Conservation (phyloP, 2,797 vertebrate species). For the Gymnodraco acuticeps region DNA sequence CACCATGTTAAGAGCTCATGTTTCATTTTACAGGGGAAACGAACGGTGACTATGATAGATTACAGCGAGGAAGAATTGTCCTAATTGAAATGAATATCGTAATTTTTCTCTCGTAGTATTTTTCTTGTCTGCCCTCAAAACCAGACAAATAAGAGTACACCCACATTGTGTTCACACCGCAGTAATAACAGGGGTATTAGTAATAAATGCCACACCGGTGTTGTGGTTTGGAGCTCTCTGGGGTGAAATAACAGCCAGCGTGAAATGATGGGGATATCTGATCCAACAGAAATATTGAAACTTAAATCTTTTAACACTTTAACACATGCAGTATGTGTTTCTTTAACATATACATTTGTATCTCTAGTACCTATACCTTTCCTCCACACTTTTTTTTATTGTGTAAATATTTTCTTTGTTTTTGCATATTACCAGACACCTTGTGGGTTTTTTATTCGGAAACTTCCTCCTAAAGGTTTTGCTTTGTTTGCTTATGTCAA, state of each 20-base stretch:
- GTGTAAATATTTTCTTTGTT: background rate
- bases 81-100: slow-evolving; percentile 77
- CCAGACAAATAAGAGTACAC: slow-evolving; percentile 59
- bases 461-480: slow-evolving; percentile 28
- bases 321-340: background rate
- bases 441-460: slow-evolving; percentile 35
- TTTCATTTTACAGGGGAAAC: slow-evolving; percentile 65
- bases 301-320: slow-evolving; percentile 21
- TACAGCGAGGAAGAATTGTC: slow-evolving; percentile 47
- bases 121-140: slow-evolving; percentile 63
- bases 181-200: slow-evolving; percentile 54
- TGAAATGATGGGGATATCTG: slow-evolving; percentile 34
- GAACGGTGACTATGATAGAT: slow-evolving; percentile 69
- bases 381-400: too few relatives aligned
- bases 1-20: slow-evolving; percentile 56
- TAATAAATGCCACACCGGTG: slow-evolving; percentile 52
- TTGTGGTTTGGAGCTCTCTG: slow-evolving; percentile 43
- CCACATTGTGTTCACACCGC: slow-evolving; percentile 45
- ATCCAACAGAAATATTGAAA: slow-evolving; percentile 64
- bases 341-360: too few relatives aligned
- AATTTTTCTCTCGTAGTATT: slow-evolving; percentile 60
- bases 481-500: slow-evolving; percentile 51
- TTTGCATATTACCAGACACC: slow-evolving; percentile 3
- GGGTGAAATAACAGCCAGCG: slow-evolving; percentile 48
- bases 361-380: background rate